Percentiles rank a stretch among this genome's conserved stretches.
These are phyloP conservation scores for Saccostrea glomerata DNA, from an alignment of 1,140 invertebrate genomes.

Conservation along the genomic window DNA sequence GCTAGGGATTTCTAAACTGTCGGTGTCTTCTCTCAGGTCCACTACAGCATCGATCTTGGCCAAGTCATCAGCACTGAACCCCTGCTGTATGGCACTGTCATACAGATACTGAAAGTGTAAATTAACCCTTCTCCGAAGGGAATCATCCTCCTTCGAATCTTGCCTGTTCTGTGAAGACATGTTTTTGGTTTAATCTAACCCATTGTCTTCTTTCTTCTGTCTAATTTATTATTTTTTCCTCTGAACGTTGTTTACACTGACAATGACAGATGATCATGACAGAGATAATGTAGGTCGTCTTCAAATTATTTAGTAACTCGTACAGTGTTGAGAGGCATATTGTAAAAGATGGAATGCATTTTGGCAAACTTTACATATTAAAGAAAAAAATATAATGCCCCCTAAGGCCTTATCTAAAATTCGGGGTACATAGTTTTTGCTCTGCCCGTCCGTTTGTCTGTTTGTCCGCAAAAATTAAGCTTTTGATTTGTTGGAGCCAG, in stretches of 20 bases:
- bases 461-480: no score
- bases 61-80: background rate
- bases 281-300: background rate
- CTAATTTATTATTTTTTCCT: no score
- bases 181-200: background rate
- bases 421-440: no score
- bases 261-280: no score
- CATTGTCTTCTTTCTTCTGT: background rate
- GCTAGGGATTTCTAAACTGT: background rate
- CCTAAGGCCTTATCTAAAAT: no score
- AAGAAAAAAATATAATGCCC: no score
- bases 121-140: background rate
- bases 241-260: no score
- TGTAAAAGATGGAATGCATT: no score
- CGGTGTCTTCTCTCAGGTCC: background rate
- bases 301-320: background rate
- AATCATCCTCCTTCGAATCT: background rate
- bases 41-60: background rate
- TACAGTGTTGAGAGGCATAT: background rate
- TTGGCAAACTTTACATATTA: no score
- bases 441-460: no score
- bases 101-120: constrained; percentile 16
- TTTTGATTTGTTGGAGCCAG: no score
- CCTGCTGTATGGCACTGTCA: background rate
- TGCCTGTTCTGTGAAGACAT: background rate